Evolutionary conservation across 2,113 vertebrate genomes (phyloP).

Genomic region (Heloderma charlesbogerti): DNA sequence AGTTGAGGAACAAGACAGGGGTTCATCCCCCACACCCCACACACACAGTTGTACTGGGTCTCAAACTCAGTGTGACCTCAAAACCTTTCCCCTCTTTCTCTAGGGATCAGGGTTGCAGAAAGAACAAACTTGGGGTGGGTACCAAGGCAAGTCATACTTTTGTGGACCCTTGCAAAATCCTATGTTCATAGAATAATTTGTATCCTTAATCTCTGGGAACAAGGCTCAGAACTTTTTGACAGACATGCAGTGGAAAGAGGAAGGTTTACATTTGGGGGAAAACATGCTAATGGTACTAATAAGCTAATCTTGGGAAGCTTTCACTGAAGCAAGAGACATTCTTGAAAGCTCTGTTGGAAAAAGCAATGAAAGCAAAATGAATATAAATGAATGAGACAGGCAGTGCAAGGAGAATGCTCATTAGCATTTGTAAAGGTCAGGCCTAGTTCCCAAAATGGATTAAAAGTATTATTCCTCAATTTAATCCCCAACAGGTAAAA

Average conservation of each 20-base stretch:
- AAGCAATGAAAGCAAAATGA: slow-evolving; percentile 39
- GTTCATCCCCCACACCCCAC: neutral
- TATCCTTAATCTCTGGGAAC: slow-evolving; percentile 13
- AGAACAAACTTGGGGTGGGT: neutral
- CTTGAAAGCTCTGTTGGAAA: slow-evolving; percentile 2
- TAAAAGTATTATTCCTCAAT: neutral
- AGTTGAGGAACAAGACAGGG: neutral
- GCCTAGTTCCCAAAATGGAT: neutral
- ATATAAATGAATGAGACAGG: slow-evolving; percentile 33
- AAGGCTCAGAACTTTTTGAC: neutral
- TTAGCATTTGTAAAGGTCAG: slow-evolving; percentile 22
- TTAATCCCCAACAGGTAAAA: slow-evolving; percentile 32
- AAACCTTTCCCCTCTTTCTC: neutral
- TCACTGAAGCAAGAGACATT: neutral
- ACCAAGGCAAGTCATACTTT: neutral
- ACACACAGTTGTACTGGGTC: too few species aligned
- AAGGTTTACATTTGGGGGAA: slow-evolving; percentile 23
- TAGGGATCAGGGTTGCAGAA: neutral
- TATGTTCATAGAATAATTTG: neutral
- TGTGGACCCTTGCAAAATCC: neutral
- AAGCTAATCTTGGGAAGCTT: slow-evolving; percentile 28
- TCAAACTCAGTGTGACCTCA: neutral
- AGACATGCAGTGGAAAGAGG: neutral
- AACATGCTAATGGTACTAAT: slow-evolving; percentile 10
- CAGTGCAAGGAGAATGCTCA: slow-evolving; percentile 22